Evolutionary conservation across 2,888 invertebrate species (phyloP).

Genomic region (Ischnura elegans): DNA sequence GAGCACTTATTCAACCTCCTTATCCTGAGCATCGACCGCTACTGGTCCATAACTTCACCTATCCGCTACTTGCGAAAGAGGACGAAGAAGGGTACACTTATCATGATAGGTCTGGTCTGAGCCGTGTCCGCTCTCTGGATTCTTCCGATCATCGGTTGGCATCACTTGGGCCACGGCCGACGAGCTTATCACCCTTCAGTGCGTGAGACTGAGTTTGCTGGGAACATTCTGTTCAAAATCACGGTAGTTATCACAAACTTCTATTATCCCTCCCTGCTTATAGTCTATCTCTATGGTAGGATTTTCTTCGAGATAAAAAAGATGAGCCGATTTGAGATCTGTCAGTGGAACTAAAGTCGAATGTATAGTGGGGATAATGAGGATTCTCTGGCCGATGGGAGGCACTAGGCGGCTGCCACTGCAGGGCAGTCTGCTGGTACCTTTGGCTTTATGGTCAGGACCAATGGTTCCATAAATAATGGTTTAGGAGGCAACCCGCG

Average conservation of each 20-base stretch:
- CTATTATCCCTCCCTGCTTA: slow-evolving; percentile 79
- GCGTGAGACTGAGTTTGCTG: slow-evolving; percentile 79
- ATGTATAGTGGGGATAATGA: slow-evolving; percentile 29
- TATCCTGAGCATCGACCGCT: slow-evolving; percentile 77
- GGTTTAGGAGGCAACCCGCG: too few relatives aligned
- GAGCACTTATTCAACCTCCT: slow-evolving; percentile 82
- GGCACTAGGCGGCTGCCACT: neutral
- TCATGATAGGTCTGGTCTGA: slow-evolving; percentile 79
- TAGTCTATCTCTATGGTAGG: slow-evolving; percentile 78
- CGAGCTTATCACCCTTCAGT: slow-evolving; percentile 74
- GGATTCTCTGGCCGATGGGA: slow-evolving; percentile 68
- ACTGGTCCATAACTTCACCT: too few relatives aligned
- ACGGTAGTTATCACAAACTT: slow-evolving; percentile 79
- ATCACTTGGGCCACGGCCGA: too few relatives aligned
- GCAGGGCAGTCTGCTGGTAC: too few relatives aligned
- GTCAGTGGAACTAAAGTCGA: slow-evolving; percentile 70
- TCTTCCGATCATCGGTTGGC: too few relatives aligned
- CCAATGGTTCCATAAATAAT: neutral
- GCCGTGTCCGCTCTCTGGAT: too few relatives aligned
- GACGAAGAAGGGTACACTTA: slow-evolving; percentile 78
- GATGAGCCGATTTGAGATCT: slow-evolving; percentile 74
- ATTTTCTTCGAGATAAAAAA: slow-evolving; percentile 78
- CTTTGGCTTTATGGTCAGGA: neutral
- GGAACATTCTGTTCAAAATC: slow-evolving; percentile 78
- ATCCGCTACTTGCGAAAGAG: too few relatives aligned